These are phyloP conservation scores for Drosophila elegans DNA, from an alignment of 1,140 invertebrate genomes.

Conservation along the genomic window DNA sequence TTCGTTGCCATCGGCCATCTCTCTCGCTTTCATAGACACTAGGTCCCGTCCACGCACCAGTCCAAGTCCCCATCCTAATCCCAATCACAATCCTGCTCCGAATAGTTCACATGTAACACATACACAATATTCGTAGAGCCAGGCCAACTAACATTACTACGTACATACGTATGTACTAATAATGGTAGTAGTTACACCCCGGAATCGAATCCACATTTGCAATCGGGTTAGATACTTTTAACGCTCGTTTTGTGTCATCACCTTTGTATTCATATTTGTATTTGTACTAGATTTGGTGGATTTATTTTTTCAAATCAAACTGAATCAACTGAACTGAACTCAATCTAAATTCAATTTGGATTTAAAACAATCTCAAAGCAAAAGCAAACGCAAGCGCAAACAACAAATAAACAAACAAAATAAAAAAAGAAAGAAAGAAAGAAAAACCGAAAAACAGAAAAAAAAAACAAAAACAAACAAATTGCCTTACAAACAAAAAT, in stretches of 20 bases:
- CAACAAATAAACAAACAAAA: constrained; percentile 20
- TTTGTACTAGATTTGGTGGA: constrained; percentile 62
- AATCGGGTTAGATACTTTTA: constrained; percentile 12
- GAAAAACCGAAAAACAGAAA: constrained; percentile 11
- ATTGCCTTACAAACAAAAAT: constrained; percentile 83
- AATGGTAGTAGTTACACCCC: constrained; percentile 16
- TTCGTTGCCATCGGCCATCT: constrained; percentile 45
- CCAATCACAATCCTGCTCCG: not conserved
- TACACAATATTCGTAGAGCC: constrained; percentile 1
- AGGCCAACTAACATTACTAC: constrained; percentile 7
- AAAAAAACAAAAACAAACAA: constrained; percentile 46
- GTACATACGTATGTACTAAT: constrained; percentile 12
- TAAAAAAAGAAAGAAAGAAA: constrained; percentile 15
- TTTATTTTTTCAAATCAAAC: constrained; percentile 65
- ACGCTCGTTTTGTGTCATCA: constrained; percentile 33
- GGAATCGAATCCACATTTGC: not conserved
- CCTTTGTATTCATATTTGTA: constrained; percentile 52
- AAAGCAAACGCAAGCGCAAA: constrained; percentile 44
- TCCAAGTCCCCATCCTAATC: not conserved
- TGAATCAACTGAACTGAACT: constrained; percentile 67
- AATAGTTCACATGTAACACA: constrained; percentile 40
- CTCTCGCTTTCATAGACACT: constrained; percentile 40
- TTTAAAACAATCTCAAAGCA: constrained; percentile 74
- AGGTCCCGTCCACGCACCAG: not conserved
- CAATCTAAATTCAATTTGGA: constrained; percentile 81